These are phyloP conservation scores for Ophion ellenae DNA, from an alignment of 2,888 invertebrate species.

Conservation along the genomic window DNA sequence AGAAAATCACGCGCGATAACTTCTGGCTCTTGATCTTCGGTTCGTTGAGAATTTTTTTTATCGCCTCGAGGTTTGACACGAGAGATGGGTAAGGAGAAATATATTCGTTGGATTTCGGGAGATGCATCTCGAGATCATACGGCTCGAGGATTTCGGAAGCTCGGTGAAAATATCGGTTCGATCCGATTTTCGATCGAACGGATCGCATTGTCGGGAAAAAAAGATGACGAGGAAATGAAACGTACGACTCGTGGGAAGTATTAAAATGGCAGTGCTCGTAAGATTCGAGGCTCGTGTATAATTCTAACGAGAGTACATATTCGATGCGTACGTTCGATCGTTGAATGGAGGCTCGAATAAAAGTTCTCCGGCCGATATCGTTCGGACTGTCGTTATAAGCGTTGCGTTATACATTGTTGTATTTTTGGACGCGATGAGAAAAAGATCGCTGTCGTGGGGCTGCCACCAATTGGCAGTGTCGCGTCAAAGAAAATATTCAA, in stretches of 20 bases:
- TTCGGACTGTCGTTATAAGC: constrained; percentile 21
- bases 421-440: background rate
- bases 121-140: constrained; percentile 45
- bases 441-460: too few relatives aligned
- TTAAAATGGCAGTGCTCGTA: constrained; percentile 66
- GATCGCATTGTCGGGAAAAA: constrained; percentile 34
- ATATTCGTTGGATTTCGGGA: constrained; percentile 53
- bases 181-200: constrained; percentile 40
- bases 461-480: too few relatives aligned
- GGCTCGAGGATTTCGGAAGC: constrained; percentile 60
- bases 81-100: constrained; percentile 7
- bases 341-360: constrained; percentile 44
- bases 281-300: constrained; percentile 51
- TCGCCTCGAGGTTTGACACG: constrained; percentile 32
- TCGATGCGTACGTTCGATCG: constrained; percentile 38
- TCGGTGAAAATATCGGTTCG: constrained; percentile 51
- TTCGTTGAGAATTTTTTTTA: constrained; percentile 24
- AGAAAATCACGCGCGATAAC: constrained; percentile 64
- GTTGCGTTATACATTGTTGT: constrained; percentile 32
- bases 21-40: constrained; percentile 37
- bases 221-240: background rate
- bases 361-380: constrained; percentile 51
- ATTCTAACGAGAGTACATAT: constrained; percentile 59
- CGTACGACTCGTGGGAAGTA: constrained; percentile 52
- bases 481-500: too few relatives aligned